Conservation (phyloP, 2,797 vertebrate genomes). For the Lutra lutra region DNA sequence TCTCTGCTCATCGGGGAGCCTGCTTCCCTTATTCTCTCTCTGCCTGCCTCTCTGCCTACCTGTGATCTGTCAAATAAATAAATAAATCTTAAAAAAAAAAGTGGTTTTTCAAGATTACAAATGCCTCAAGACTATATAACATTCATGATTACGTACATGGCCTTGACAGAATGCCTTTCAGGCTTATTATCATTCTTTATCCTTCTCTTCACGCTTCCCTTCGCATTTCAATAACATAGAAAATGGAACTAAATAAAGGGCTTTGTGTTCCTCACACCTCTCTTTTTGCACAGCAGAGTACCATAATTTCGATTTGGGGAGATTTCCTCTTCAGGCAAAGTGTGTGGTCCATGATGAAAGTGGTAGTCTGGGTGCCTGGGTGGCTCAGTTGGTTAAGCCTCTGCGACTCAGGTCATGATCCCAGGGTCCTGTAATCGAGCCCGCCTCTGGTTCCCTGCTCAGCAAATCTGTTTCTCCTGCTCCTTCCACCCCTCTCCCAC, state of each 20-base stretch:
- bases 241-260: constrained; percentile 17
- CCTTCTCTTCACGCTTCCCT: neutral
- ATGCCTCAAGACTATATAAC: neutral
- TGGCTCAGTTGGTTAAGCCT: too few species aligned
- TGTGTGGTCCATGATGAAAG: neutral
- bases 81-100: neutral
- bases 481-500: too few species aligned
- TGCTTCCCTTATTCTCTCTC: too few species aligned
- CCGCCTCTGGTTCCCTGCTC: too few species aligned
- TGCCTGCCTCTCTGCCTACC: too few species aligned
- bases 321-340: neutral
- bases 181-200: neutral
- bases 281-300: neutral
- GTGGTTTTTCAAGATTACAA: constrained; percentile 5
- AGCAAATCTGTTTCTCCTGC: too few species aligned
- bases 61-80: too few species aligned
- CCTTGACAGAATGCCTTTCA: neutral
- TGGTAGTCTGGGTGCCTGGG: too few species aligned
- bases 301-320: neutral
- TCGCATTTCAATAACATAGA: neutral
- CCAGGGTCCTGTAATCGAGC: too few species aligned
- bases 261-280: neutral
- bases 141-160: neutral
- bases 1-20: too few species aligned
- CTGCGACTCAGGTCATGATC: too few species aligned